phyloP scores from a whole-genome alignment of 1,140 invertebrate genomes.

The Hylaeus anthracinus region DNA sequence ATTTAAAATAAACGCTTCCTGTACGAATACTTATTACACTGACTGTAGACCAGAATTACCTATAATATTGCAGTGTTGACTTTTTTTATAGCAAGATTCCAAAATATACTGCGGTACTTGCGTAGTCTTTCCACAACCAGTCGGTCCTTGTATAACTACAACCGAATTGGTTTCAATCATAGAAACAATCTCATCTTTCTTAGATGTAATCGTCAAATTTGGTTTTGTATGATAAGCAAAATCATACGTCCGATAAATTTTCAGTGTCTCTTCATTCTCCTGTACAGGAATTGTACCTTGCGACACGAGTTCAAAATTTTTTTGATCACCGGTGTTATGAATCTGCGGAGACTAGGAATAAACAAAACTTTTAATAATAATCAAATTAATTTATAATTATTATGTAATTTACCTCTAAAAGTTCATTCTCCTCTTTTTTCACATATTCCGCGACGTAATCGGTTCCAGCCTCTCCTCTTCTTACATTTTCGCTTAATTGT shows the following conservation, averaged over 20 bases:
- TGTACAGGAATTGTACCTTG: slow-evolving; percentile 61
- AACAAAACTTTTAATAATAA: slow-evolving; percentile 32
- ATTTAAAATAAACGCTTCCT: no score
- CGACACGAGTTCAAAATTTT: slow-evolving; percentile 68
- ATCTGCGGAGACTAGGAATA: slow-evolving; percentile 38
- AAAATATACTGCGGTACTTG: slow-evolving; percentile 95
- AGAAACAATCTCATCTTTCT: slow-evolving; percentile 81
- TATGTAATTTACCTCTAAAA: slow-evolving; percentile 63
- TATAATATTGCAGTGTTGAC: slow-evolving; percentile 88
- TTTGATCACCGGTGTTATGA: background rate
- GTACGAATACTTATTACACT: no score
- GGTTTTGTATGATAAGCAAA: slow-evolving; percentile 65
- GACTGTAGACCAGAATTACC: slow-evolving; percentile 51
- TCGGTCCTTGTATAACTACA: slow-evolving; percentile 93
- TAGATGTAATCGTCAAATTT: slow-evolving; percentile 60
- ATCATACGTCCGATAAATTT: slow-evolving; percentile 72
- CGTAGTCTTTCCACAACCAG: slow-evolving; percentile 90
- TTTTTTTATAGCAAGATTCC: slow-evolving; percentile 84
- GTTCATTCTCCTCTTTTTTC: slow-evolving; percentile 65
- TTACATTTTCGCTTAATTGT: background rate
- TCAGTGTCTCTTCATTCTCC: slow-evolving; percentile 53
- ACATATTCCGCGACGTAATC: slow-evolving; percentile 70
- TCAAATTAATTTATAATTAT: background rate
- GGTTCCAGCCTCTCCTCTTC: slow-evolving; percentile 38
- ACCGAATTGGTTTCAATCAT: slow-evolving; percentile 86